These are phyloP conservation scores for Ibidorhyncha struthersii DNA, from an alignment of 2,113 vertebrate species.

Conservation along the genomic window DNA sequence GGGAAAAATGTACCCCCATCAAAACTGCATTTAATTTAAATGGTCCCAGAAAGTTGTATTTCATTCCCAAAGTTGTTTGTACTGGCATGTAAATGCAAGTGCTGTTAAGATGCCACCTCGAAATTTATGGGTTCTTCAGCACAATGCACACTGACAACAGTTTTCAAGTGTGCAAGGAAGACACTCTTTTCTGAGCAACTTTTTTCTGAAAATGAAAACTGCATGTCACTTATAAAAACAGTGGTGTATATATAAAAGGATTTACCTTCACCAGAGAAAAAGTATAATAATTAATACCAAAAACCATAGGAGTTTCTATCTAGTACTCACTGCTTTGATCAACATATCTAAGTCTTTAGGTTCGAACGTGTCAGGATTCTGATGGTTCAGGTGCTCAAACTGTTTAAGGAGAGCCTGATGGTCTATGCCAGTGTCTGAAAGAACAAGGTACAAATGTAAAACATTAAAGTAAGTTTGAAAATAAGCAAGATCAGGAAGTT, in stretches of 20 bases:
- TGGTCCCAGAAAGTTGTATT: not conserved
- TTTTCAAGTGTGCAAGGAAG: not conserved
- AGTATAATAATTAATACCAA: not conserved
- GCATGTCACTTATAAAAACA: not conserved
- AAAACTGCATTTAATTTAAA: not conserved
- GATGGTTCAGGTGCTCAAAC: constrained; percentile 95
- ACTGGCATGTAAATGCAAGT: not conserved
- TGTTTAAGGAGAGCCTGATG: constrained; percentile 93
- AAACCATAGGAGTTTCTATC: not conserved
- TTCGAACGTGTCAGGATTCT: constrained; percentile 96
- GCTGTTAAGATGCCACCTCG: not conserved
- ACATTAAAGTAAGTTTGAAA: not conserved
- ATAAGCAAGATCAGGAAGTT: not conserved
- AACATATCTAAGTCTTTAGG: constrained; percentile 94
- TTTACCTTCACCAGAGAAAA: not conserved
- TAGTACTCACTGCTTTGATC: constrained; percentile 89
- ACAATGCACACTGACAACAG: not conserved
- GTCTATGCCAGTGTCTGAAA: constrained; percentile 83
- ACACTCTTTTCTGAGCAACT: not conserved
- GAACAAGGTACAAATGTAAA: not conserved
- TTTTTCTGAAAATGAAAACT: not conserved
- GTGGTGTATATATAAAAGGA: not conserved
- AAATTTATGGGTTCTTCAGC: not conserved
- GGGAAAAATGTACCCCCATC: not conserved
- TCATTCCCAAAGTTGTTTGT: not conserved